phyloP scores from a whole-genome alignment of 2,797 vertebrate genomes.

The Odontamblyopus lacepedii region DNA sequence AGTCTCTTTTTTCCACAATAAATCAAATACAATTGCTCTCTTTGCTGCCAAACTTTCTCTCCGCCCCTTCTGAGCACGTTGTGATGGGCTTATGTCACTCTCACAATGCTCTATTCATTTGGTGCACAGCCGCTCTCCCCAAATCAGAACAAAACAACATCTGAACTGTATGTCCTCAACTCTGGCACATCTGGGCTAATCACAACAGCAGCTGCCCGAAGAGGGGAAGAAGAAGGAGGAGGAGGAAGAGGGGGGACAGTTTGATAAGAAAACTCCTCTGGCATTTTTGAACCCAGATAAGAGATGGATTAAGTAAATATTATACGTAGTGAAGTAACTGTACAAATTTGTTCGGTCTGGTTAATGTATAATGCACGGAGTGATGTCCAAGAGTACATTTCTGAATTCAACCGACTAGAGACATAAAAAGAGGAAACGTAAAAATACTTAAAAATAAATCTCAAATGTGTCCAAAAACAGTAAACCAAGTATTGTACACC shows the following conservation, averaged over 20 bases:
- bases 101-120: conserved; percentile 60
- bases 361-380: too few species aligned
- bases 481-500: too few species aligned
- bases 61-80: conserved; percentile 8
- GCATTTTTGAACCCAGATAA: conserved; percentile 48
- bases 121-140: conserved; percentile 31
- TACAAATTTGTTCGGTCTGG: not conserved
- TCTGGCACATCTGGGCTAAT: conserved; percentile 68
- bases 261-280: conserved; percentile 44
- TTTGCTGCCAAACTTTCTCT: not conserved
- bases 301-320: conserved; percentile 11
- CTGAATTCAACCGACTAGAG: too few species aligned
- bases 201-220: conserved; percentile 66
- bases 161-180: conserved; percentile 72
- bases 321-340: not conserved
- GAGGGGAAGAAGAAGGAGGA: conserved; percentile 49
- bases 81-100: conserved; percentile 45
- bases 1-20: not conserved
- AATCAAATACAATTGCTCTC: not conserved
- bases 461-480: too few species aligned
- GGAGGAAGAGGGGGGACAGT: conserved; percentile 55
- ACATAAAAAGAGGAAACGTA: too few species aligned
- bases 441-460: too few species aligned
- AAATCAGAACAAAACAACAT: conserved; percentile 52
- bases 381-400: too few species aligned